These are phyloP conservation scores for Corythaeola cristata DNA, from an alignment of 2,113 vertebrate species.

Conservation along the genomic window DNA sequence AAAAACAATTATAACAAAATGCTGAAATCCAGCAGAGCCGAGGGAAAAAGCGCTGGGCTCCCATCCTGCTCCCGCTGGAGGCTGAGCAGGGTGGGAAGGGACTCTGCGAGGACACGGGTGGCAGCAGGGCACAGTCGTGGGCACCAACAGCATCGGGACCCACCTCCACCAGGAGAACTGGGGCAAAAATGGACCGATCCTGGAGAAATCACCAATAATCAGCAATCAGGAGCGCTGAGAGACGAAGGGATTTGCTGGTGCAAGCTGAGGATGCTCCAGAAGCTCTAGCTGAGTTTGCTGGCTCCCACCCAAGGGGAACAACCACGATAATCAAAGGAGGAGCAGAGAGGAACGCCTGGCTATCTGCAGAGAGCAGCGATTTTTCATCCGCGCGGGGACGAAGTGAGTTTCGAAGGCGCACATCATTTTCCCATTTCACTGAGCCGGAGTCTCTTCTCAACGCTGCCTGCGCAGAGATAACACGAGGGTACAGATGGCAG, in stretches of 20 bases:
- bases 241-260: neutral
- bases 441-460: neutral
- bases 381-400: neutral
- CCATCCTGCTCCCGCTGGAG: fast-evolving
- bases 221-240: neutral
- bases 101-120: neutral
- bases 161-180: neutral
- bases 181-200: neutral
- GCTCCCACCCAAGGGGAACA: neutral
- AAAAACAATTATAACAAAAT: neutral
- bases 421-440: slow-evolving; percentile 3
- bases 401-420: neutral
- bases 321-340: neutral
- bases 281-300: neutral
- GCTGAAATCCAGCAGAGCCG: neutral
- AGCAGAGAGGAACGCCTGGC: neutral
- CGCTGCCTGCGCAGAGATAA: neutral
- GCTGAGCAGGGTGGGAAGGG: neutral
- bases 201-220: neutral
- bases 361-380: neutral
- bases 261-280: neutral
- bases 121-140: neutral
- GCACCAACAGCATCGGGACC: neutral
- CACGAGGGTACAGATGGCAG: neutral
- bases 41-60: neutral